phyloP scores from a whole-genome alignment of 2,888 invertebrate species.

The Cybosia mesomella region DNA sequence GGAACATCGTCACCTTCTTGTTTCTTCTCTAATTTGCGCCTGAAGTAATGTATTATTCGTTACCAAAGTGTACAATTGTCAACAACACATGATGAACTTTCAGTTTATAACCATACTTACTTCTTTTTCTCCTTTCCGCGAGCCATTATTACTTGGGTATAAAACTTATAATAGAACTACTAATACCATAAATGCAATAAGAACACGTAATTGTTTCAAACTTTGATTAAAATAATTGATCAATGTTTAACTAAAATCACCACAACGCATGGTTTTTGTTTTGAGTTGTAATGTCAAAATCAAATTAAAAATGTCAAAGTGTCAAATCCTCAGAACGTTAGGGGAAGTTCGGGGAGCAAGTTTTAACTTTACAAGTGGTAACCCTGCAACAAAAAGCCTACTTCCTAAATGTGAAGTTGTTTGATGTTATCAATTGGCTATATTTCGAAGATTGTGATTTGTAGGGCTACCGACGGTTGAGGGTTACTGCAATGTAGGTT shows the following conservation, averaged over 20 bases:
- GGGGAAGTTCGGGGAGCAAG: not conserved
- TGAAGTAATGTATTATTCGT: slow-evolving; percentile 51
- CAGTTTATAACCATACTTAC: slow-evolving; percentile 69
- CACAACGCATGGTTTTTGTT: slow-evolving; percentile 6
- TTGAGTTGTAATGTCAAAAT: not conserved
- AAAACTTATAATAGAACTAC: not conserved
- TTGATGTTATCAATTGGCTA: too few species aligned
- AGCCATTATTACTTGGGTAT: slow-evolving; percentile 66
- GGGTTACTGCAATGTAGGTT: too few species aligned
- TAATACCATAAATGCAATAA: slow-evolving; percentile 6
- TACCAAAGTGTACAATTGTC: slow-evolving; percentile 21
- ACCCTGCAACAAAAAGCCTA: too few species aligned
- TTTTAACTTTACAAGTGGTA: not conserved
- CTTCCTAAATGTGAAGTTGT: not conserved
- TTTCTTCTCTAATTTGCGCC: slow-evolving; percentile 82
- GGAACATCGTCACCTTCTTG: slow-evolving; percentile 83
- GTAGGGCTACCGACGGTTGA: too few species aligned
- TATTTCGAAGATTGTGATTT: too few species aligned
- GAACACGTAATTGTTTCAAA: not conserved
- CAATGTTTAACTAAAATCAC: not conserved
- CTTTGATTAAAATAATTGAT: not conserved
- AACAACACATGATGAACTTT: slow-evolving; percentile 23
- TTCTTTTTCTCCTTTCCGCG: slow-evolving; percentile 84
- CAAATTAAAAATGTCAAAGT: not conserved
- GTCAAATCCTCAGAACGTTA: not conserved